phyloP scores from a whole-genome alignment of 2,797 vertebrate species.

The Xenentodon cancila region DNA sequence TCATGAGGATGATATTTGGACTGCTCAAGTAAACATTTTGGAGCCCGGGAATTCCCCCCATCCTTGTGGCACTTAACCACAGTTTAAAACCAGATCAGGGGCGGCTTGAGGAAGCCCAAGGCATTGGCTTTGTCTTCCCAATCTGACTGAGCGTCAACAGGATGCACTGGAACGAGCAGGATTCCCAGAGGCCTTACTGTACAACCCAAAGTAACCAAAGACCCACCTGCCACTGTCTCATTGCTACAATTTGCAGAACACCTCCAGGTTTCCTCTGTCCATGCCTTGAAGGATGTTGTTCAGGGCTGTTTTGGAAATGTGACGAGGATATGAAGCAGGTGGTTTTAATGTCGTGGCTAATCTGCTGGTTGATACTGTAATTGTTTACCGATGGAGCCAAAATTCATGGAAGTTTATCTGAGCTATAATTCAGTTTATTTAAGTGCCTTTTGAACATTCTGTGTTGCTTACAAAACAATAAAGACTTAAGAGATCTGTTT shows the following conservation, averaged over 20 bases:
- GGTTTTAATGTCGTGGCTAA: background rate
- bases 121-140: background rate
- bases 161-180: background rate
- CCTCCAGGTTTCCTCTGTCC: background rate
- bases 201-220: background rate
- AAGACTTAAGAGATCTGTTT: constrained; percentile 52
- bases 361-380: background rate
- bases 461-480: constrained; percentile 55
- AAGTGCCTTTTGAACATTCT: constrained; percentile 37
- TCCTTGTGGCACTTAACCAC: background rate
- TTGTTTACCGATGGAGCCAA: constrained; percentile 35
- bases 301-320: background rate
- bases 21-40: background rate
- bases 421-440: constrained; percentile 23
- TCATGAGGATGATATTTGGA: too few species aligned
- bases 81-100: too few species aligned
- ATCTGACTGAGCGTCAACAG: background rate
- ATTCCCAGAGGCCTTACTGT: too few species aligned
- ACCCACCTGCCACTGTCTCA: background rate
- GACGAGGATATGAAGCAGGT: background rate
- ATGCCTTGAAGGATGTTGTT: background rate
- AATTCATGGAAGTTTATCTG: constrained; percentile 31
- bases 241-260: background rate
- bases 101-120: background rate
- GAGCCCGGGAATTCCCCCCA: background rate